Conservation (phyloP, 2,797 vertebrate genomes). For the Sebastes dallii region DNA sequence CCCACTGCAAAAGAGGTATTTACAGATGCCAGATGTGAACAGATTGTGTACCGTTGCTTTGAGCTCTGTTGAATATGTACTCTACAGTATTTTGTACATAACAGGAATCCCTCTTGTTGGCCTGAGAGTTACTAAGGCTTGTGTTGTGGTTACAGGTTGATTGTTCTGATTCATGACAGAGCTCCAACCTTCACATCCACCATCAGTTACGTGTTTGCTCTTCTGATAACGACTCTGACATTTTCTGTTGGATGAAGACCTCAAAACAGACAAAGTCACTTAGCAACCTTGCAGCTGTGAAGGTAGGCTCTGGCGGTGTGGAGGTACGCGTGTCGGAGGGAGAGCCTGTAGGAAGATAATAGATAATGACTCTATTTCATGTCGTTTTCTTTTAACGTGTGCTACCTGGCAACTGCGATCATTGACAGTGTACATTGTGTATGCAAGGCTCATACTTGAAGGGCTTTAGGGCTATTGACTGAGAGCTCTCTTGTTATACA, state of each 20-base stretch:
- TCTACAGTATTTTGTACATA: conserved; percentile 13
- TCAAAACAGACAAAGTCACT: conserved; percentile 36
- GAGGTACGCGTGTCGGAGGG: conserved; percentile 24
- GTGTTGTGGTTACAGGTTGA: conserved; percentile 77
- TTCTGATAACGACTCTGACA: neutral
- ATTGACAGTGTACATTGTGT: conserved; percentile 13
- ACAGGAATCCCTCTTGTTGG: neutral
- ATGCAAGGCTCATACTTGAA: neutral
- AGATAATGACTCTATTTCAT: conserved; percentile 29
- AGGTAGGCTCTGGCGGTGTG: conserved; percentile 52
- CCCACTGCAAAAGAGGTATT: neutral
- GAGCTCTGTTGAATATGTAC: conserved; percentile 6
- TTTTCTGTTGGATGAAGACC: conserved; percentile 54
- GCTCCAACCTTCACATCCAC: conserved; percentile 3
- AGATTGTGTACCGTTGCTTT: neutral
- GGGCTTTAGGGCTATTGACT: conserved; percentile 21
- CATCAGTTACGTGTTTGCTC: neutral
- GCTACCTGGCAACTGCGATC: conserved; percentile 60
- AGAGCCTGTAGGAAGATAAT: conserved; percentile 24
- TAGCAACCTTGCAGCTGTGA: conserved; percentile 9
- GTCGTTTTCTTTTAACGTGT: conserved; percentile 30
- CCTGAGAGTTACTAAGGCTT: conserved; percentile 56
- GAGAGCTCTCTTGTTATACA: conserved; percentile 43
- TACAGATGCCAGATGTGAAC: neutral
- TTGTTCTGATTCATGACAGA: conserved; percentile 1